These are phyloP conservation scores for Heliocidaris tuberculata DNA, from an alignment of 35 echinoderm and acorn worm genomes.

Conservation along the genomic window DNA sequence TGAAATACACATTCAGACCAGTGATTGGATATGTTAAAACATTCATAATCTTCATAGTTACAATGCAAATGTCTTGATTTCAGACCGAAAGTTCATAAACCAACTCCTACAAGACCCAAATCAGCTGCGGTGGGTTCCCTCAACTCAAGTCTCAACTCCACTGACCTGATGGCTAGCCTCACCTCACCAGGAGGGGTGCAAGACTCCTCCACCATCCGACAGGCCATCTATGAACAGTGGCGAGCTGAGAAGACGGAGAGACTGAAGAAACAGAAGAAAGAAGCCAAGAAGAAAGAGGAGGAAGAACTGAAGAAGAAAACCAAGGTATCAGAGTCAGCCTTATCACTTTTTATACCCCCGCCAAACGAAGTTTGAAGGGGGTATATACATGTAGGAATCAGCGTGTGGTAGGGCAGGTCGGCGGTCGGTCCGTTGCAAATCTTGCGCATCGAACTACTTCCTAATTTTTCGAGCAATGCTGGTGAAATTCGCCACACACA, in stretches of 20 bases:
- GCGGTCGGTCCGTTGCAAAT: too few species aligned
- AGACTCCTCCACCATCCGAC: slow-evolving; percentile 70
- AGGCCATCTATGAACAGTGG: slow-evolving; percentile 82
- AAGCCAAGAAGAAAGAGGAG: slow-evolving; percentile 62
- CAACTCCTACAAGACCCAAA: slow-evolving; percentile 62
- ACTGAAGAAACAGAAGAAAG: slow-evolving; percentile 46
- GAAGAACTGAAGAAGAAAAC: slow-evolving; percentile 66
- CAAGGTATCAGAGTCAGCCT: slow-evolving; percentile 32
- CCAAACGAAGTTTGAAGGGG: background rate
- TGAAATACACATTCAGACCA: too few species aligned
- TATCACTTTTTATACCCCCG: too few species aligned
- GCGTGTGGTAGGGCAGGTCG: too few species aligned
- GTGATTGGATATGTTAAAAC: too few species aligned
- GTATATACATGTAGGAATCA: too few species aligned
- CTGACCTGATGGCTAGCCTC: slow-evolving; percentile 30
- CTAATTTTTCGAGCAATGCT: too few species aligned
- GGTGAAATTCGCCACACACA: too few species aligned
- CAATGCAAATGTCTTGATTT: background rate
- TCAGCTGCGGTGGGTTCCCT: slow-evolving; percentile 35
- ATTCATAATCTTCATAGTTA: too few species aligned
- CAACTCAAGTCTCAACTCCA: slow-evolving; percentile 45
- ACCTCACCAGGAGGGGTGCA: slow-evolving; percentile 31
- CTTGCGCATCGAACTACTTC: too few species aligned
- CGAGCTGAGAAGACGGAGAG: slow-evolving; percentile 56
- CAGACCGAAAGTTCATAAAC: slow-evolving; percentile 64